Percentiles rank a stretch among this genome's conserved stretches.
Evolutionary conservation across 2,797 vertebrate genomes (phyloP).

Genomic region (Sandelia bainsii): DNA sequence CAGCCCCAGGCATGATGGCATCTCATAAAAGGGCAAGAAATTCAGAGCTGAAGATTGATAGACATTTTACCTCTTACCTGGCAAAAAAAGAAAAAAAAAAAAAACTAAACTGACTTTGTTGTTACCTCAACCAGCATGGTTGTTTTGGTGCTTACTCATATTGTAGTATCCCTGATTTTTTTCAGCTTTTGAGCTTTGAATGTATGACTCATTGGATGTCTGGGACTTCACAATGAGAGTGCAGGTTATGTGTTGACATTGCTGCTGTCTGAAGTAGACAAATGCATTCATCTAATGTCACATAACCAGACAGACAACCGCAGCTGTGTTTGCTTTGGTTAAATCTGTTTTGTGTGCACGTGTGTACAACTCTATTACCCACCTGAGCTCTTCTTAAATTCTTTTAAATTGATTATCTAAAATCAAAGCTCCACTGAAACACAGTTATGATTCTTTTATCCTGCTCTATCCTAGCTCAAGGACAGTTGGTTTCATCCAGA

Average conservation of each 20-base stretch:
- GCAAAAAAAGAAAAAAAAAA: neutral
- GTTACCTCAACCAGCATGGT: neutral
- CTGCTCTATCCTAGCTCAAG: neutral
- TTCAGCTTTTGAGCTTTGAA: neutral
- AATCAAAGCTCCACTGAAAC: constrained; percentile 27
- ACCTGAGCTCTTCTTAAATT: constrained; percentile 17
- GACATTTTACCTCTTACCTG: neutral
- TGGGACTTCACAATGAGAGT: neutral
- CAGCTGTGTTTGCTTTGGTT: constrained; percentile 52
- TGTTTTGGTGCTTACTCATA: neutral
- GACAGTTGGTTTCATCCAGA: constrained; percentile 3
- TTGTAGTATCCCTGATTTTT: neutral
- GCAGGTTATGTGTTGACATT: constrained; percentile 4
- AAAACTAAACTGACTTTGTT: neutral
- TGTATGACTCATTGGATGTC: neutral
- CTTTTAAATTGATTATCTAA: constrained; percentile 7
- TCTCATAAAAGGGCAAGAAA: neutral
- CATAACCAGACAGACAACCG: constrained; percentile 32
- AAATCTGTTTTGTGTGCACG: neutral
- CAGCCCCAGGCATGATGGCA: neutral
- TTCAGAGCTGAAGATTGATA: neutral
- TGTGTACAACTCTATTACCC: constrained; percentile 24
- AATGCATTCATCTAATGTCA: constrained; percentile 10
- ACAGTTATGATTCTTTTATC: constrained; percentile 3
- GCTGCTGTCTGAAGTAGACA: constrained; percentile 4